phyloP scores from a whole-genome alignment of 2,113 vertebrate genomes.

The Crotalus horridus region DNA sequence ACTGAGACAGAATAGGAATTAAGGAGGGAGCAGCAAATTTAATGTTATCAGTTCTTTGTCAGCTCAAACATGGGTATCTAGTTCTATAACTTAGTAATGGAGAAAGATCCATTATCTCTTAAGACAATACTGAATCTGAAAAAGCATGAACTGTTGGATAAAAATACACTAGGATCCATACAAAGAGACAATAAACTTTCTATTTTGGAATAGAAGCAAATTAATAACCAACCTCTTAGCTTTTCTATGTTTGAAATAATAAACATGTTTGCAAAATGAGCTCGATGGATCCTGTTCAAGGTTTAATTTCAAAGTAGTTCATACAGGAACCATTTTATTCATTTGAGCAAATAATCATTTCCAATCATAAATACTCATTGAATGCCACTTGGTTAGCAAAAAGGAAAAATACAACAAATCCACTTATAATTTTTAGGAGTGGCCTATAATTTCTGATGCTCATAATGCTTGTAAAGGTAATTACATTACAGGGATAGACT shows the following conservation, averaged over 20 bases:
- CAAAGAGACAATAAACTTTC: neutral
- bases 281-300: neutral
- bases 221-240: neutral
- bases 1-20: neutral
- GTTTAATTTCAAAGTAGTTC: neutral
- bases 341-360: neutral
- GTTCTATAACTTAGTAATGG: neutral
- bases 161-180: neutral
- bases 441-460: neutral
- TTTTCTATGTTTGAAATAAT: neutral
- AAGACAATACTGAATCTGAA: neutral
- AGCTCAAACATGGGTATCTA: neutral
- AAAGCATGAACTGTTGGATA: neutral
- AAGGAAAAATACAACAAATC: neutral
- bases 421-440: neutral
- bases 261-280: neutral
- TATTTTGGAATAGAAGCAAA: neutral
- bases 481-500: neutral
- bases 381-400: neutral
- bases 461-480: neutral
- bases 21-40: neutral
- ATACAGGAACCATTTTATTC: neutral
- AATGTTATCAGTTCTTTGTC: neutral
- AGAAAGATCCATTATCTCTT: neutral
- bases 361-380: neutral